Conservation (phyloP, 2,113 vertebrate species). For the Trinectes maculatus region DNA sequence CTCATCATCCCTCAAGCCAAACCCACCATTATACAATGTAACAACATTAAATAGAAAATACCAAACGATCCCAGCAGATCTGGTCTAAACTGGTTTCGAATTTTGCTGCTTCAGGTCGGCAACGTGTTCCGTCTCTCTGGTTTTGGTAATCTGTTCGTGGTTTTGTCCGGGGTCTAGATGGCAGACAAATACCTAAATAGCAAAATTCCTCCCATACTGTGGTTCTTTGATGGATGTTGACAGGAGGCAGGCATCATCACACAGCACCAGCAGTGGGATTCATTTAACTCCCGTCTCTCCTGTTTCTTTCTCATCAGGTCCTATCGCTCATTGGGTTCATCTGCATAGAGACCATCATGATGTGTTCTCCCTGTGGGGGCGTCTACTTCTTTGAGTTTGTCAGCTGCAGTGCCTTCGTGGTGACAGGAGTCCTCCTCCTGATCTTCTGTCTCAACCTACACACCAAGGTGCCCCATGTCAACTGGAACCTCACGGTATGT, state of each 20-base stretch:
- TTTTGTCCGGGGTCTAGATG: constrained; percentile 60
- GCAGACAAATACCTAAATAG: constrained; percentile 70
- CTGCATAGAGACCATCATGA: constrained; percentile 97
- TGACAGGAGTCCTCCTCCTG: constrained; percentile 92
- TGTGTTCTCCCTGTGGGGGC: constrained; percentile 92
- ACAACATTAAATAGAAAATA: constrained; percentile 11
- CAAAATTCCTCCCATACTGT: constrained; percentile 71
- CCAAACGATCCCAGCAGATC: constrained; percentile 13
- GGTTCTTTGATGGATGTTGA: constrained; percentile 69
- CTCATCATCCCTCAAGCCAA: constrained; percentile 9
- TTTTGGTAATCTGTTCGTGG: constrained; percentile 64
- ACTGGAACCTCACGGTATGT: constrained; percentile 96
- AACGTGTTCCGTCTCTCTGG: constrained; percentile 50
- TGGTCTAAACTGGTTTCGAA: constrained; percentile 34
- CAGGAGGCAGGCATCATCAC: constrained; percentile 41
- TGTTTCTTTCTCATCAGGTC: constrained; percentile 74
- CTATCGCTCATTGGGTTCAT: constrained; percentile 92
- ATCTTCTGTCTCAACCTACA: constrained; percentile 94
- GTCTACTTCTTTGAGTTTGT: constrained; percentile 99
- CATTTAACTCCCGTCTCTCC: not conserved
- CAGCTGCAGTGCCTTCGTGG: constrained; percentile 94
- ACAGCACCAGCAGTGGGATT: constrained; percentile 51
- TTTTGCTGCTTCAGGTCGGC: constrained; percentile 15
- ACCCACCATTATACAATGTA: constrained; percentile 10
- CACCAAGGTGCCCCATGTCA: constrained; percentile 92